Evolutionary conservation across 2,797 vertebrate genomes (phyloP), one percentile per base, ranked within the genome.

Genomic region (Melanotaenia maccullochi): DNA sequence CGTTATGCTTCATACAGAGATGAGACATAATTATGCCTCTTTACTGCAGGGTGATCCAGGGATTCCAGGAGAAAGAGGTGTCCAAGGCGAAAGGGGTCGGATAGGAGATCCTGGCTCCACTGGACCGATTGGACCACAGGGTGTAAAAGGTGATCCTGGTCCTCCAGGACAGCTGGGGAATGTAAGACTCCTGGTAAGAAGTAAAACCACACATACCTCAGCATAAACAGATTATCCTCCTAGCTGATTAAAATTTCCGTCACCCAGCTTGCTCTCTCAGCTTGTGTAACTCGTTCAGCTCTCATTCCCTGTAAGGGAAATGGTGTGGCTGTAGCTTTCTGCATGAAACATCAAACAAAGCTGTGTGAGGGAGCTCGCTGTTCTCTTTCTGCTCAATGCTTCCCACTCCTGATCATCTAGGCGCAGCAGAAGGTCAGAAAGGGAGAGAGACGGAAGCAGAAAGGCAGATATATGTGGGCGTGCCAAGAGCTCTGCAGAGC

Each of bases 11-110:
- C 14, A 22, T 3, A 25, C 2, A 2, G 9, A 72, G 44, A 13
- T 71, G 14, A 83, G 52, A 52, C 47, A 60, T 59, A 47, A 58
- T 25, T 73, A 38, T 24, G 4, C 9, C 55, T 71, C 57, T 71
- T 66, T 66, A 13, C 67, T 60, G 52, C 79, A 99, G 98, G 98
- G 98, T 44, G 98, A 99, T 87, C 96, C 96, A 22, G 98, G 97
- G 67, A 99, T 99, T 92, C 94, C 96, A 18, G 98, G 98, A 74
- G 97, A 95, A 87, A 94, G 95, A 91, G 98, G 98, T 9, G 95
- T 97, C 57, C 98, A 99, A 77, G 98, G 98, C 0, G 97, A 98
- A 90, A 94, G 96, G 71, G 98, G 98, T 60, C 97, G 93, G 64
- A 56, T 90, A 49, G 98, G 98, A 72, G 93, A 96, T 16, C 92